phyloP scores from a whole-genome alignment of 1,140 invertebrate genomes.

The Dendrolimus punctatus region DNA sequence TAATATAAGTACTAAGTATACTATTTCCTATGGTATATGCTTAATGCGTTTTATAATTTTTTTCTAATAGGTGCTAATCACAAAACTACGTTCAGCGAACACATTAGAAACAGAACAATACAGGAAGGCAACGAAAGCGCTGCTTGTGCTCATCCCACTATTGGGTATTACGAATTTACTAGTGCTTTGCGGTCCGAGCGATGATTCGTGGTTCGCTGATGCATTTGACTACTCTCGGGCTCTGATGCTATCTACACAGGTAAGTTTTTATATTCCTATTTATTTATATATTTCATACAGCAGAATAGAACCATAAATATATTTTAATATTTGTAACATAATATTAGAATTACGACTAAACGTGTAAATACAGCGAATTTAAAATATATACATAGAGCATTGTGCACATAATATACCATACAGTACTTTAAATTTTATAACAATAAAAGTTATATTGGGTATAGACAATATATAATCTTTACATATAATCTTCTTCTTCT shows the following conservation, averaged over 20 bases:
- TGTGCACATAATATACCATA: no score
- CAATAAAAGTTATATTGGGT: no score
- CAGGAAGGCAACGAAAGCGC: slow-evolving; percentile 89
- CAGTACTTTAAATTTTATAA: no score
- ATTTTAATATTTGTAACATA: no score
- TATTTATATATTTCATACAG: background rate
- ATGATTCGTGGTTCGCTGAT: slow-evolving; percentile 75
- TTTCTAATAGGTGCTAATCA: slow-evolving; percentile 84
- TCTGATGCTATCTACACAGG: slow-evolving; percentile 88
- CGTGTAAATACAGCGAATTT: no score
- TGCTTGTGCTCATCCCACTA: slow-evolving; percentile 89
- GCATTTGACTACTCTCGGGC: slow-evolving; percentile 80
- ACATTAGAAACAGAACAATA: slow-evolving; percentile 90
- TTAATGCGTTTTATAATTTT: background rate
- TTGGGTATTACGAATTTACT: slow-evolving; percentile 91
- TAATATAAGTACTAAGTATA: background rate
- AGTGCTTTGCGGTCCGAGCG: slow-evolving; percentile 82
- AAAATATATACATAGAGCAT: no score
- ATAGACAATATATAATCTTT: no score
- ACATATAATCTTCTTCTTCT: no score
- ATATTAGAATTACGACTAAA: no score
- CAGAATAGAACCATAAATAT: no score
- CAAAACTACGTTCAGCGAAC: slow-evolving; percentile 90
- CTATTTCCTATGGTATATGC: background rate
- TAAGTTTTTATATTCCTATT: slow-evolving; percentile 38